Evolutionary conservation across 92 coral and sea anemone genomes (phyloP).

Genomic region (Siderastrea radians): DNA sequence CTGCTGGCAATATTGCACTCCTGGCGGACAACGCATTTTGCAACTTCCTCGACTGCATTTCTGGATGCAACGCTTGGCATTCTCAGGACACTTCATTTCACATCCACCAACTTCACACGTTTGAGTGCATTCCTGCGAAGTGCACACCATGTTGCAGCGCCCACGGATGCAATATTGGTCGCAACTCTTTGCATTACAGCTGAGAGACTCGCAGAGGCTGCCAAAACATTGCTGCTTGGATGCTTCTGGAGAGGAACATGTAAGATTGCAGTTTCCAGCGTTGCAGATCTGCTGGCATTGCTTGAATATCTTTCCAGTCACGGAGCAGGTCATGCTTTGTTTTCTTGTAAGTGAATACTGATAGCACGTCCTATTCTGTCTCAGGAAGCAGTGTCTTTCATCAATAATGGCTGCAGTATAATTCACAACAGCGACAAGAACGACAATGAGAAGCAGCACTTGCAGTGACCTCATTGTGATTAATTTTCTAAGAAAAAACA

Average conservation of each 20-base stretch:
- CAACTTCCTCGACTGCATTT: conserved; percentile 79
- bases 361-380: conserved; percentile 61
- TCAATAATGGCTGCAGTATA: conserved; percentile 28
- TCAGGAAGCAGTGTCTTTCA: conserved; percentile 57
- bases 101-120: conserved; percentile 82
- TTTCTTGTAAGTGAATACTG: conserved; percentile 73
- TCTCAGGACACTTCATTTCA: conserved; percentile 76
- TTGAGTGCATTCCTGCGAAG: conserved; percentile 73
- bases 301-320: conserved; percentile 48
- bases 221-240: conserved; percentile 87
- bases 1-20: conserved; percentile 82
- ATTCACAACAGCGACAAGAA: neutral
- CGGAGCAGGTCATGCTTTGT: conserved; percentile 73
- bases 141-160: conserved; percentile 85
- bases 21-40: conserved; percentile 78
- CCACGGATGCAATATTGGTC: conserved; percentile 78
- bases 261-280: conserved; percentile 71
- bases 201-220: conserved; percentile 76
- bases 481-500: neutral
- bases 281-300: conserved; percentile 82
- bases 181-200: conserved; percentile 71
- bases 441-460: neutral
- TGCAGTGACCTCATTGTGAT: neutral
- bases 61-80: conserved; percentile 76
- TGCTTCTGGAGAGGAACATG: conserved; percentile 67